These are phyloP conservation scores for Myiozetetes cayanensis DNA, from an alignment of 2,113 vertebrate species.

Conservation along the genomic window DNA sequence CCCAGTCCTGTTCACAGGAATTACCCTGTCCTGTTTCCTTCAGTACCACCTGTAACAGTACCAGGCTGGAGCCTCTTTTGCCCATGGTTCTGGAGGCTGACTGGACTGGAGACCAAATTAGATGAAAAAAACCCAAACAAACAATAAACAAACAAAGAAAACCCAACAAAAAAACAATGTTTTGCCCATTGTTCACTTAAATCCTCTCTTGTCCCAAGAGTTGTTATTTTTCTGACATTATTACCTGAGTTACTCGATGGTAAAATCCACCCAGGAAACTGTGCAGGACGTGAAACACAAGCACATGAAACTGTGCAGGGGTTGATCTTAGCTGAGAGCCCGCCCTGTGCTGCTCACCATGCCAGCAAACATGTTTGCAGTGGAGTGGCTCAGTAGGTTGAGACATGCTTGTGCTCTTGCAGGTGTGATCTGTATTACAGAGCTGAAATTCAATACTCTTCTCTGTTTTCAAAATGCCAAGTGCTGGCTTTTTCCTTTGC, in stretches of 20 bases:
- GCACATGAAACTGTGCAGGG: background rate
- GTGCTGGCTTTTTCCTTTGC: background rate
- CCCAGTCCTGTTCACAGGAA: background rate
- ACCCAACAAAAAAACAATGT: background rate
- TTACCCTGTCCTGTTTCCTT: background rate
- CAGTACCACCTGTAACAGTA: background rate
- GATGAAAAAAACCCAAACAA: background rate
- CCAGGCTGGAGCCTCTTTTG: background rate
- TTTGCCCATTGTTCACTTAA: background rate
- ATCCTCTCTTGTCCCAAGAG: background rate
- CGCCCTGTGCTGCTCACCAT: background rate
- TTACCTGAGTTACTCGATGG: background rate
- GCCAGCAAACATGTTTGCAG: background rate
- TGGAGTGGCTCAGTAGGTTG: background rate
- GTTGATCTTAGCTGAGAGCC: background rate
- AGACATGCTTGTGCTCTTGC: background rate
- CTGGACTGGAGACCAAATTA: background rate
- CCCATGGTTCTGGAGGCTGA: rapidly evolving
- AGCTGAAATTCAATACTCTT: background rate
- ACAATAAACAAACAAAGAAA: background rate
- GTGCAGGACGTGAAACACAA: background rate
- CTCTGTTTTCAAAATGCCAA: background rate
- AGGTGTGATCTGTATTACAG: background rate
- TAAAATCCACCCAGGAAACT: background rate
- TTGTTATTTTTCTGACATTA: background rate